Evolutionary conservation across 2,888 invertebrate species (phyloP).

Genomic region (Pherbina coryleti): DNA sequence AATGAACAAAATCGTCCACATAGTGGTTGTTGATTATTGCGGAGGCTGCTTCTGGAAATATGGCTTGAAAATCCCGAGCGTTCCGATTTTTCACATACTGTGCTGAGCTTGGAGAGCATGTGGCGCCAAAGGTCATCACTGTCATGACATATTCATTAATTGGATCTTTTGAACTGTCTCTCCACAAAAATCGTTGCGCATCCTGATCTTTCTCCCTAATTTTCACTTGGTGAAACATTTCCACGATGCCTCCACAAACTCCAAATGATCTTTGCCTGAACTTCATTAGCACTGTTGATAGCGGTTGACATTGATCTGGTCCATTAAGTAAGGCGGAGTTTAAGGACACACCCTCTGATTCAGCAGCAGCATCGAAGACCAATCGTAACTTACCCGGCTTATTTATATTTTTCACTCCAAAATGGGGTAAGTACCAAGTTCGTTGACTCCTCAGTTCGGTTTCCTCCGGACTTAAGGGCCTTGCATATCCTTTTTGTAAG

Average conservation of each 20-base stretch:
- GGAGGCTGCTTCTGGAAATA: conserved; percentile 37
- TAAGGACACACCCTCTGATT: conserved; percentile 46
- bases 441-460: too few relatives aligned
- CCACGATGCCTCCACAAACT: conserved; percentile 55
- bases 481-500: too few relatives aligned
- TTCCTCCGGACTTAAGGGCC: too few relatives aligned
- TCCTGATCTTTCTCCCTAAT: conserved; percentile 52
- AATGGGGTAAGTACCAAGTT: conserved; percentile 54
- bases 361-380: conserved; percentile 57
- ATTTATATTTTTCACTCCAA: conserved; percentile 47
- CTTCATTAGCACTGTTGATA: conserved; percentile 54
- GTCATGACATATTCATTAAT: conserved; percentile 47
- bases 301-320: conserved; percentile 52
- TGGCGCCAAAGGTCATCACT: conserved; percentile 47
- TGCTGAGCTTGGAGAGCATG: conserved; percentile 37
- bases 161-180: not conserved
- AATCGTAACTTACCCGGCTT: conserved; percentile 55
- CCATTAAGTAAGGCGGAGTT: conserved; percentile 54
- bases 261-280: conserved; percentile 53
- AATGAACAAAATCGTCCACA: conserved; percentile 40
- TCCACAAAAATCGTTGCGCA: conserved; percentile 46
- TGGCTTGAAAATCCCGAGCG: conserved; percentile 26
- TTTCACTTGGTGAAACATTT: conserved; percentile 60
- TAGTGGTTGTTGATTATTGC: conserved; percentile 45
- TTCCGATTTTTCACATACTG: conserved; percentile 47